Base-by-base conservation (phyloP, 2,797 vertebrate species). In the Melanotaenia nigrans region DNA sequence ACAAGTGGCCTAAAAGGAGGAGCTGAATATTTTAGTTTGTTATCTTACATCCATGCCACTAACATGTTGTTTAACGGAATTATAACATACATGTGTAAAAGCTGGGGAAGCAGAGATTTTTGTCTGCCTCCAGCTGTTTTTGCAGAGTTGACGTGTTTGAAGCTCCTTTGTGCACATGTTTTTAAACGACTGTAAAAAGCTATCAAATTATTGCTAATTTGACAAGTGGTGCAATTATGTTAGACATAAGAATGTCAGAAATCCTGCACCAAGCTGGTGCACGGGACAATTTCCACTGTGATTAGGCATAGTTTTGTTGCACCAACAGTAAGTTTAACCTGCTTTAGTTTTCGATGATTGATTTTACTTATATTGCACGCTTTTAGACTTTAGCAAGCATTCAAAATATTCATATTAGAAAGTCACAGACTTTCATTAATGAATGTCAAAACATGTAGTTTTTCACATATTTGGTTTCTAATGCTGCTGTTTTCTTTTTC, bases 11-110 rank as follows among this genome's bases (percentile, higher is more conserved):
- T 49, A 33, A 33, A 28, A 49, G 22, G 28, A 54, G 64, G 59
- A 82, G 75, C 32, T 38, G 7, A 71, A 45, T 57, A 73, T 79
- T 75, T 79, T 33, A 68, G 51, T 59, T 61, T 54, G 78, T 79
- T 78, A 36, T 60, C 49, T 62, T 35, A 58, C 56, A 71, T 67
- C 22, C 42, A 30, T 51, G 36, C 53, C 40, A 69, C 60, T 75
- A 65, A 73, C 75, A 38, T 51, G 28, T 42, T 32, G 56, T 58
- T 53, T 18, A 25, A 7, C 60, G 24, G 40, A 59, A 25, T 4
- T 60, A 25, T 73, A 45, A 20, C 42, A 45, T 58, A 24, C 51
- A 25, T 20, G 36, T 49, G 12, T 24, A 60, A 60, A 76, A 66
- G 51, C 20, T 16, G 58, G 55, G 58, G 30, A 49, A 24, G 30